Base-by-base conservation (phyloP, 1,140 invertebrate genomes). In the Aphis gossypii region DNA sequence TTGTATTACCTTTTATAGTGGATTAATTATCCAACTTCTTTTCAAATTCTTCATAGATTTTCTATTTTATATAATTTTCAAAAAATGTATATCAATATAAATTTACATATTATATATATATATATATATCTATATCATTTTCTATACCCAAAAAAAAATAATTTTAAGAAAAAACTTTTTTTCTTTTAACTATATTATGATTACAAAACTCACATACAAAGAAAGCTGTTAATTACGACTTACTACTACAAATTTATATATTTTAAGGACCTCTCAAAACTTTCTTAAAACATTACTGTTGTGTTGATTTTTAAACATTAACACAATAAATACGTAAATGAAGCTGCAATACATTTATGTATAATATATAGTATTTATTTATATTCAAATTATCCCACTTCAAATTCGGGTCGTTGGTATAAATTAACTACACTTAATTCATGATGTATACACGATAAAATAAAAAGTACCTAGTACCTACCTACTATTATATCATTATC, bases 191-290 rank as follows among this genome's bases (percentile, higher is more conserved):
- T 41, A 46, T 87, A 54, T 38, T 54, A 84, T 87, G 87, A 48
- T 30, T 35, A 56, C 2, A 56, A 89, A 21, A 51, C 21, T 38
- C 38, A 41, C 48, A 54, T 89, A 89, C n/a, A 38, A 56, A 56
- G 48, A 90, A 90, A 90, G 38, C 54, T 60, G 54, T 90, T 60
- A 30, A 90, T 90, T 51, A 44, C 89, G 6, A 60, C 38, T 44
- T 89, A 51, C 48, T 54, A 87, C 23, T 51, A 38, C 88, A 84
- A 38, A 89, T 60, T 38, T 76, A 90, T 82, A 83, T 68, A 48
- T 54, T 90, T 94, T 94, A 95, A 95, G 94, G 94, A 95, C 94
- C 94, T 94, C 94, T 95, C 94, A 95, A 95, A 94, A 94, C 91
- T 94, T 94, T 94, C 94, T 94, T 90, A 88, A 92, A 93, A 90